Evolutionary conservation across 2,797 vertebrate genomes (phyloP), one percentile per base, ranked within the genome.

Genomic region (Hemibagrus guttatus): DNA sequence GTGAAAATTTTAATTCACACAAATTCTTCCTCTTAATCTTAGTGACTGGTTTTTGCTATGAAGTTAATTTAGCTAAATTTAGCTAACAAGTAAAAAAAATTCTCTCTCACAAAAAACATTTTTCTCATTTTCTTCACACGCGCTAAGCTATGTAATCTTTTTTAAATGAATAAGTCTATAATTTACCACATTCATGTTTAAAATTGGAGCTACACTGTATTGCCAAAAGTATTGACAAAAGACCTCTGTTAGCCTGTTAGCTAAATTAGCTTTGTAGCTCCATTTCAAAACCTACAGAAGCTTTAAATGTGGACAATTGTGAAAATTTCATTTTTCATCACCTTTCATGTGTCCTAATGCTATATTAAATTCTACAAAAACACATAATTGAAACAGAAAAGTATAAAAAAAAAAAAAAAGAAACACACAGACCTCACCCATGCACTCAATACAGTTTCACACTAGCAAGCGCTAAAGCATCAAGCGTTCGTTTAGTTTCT

Each of bases 361-460:
- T 61, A 63, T 7, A 1, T 26, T 52, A n/a, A 82, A 7, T 31
- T 54, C 68, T 7, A 68, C 19, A 35, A 46, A 35, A 31, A 68
- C 63, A 66, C 42, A 81, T 46, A 16, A 63, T 46, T 81, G 11
- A 49, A 81, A 64, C 79, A 81, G 21, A 81, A 64, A 81, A 46
- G 59, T 63, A 64, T 81, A 63, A 63, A 81, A 81, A 64, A 81
- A 64, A 59, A 28, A 11, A 59, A 21, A 63, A 59, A 49, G 23
- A 35, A 17, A 82, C 16, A 82, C 14, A 35, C 6, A n/a, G n/a
- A 52, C 12, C n/a, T 26, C 8, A 8, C 42, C 28, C 61, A 54
- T 14, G 56, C 81, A 35, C 46, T 68, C 63, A 82, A 17, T 2
- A 11, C 6, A 42, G 19, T 28, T 19, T 66, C 81, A 54, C 63